These are phyloP conservation scores for Drosophila mercatorum DNA, from an alignment of 2,888 invertebrate genomes.

Conservation along the genomic window DNA sequence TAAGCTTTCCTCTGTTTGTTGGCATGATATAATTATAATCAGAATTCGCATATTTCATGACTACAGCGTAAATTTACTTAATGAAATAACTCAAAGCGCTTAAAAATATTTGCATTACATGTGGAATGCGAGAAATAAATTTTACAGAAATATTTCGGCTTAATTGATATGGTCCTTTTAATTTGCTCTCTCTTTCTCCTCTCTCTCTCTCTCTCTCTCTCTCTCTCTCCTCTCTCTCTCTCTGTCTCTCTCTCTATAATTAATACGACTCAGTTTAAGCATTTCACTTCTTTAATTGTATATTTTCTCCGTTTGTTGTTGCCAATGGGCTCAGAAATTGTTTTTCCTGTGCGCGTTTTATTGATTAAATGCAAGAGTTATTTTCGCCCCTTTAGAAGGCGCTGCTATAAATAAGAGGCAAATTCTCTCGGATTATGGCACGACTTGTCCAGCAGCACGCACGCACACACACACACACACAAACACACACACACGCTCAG, in stretches of 20 bases:
- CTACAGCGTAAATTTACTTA: neutral
- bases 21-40: neutral
- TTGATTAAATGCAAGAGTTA: slow-evolving; percentile 53
- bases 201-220: neutral
- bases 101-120: neutral
- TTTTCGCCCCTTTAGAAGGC: slow-evolving; percentile 43
- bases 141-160: neutral
- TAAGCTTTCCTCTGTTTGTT: neutral
- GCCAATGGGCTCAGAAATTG: slow-evolving; percentile 7
- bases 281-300: slow-evolving; percentile 6
- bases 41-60: neutral
- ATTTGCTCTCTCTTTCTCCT: neutral
- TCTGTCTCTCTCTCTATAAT: neutral
- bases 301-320: slow-evolving; percentile 5
- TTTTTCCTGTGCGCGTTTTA: slow-evolving; percentile 28
- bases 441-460: slow-evolving; percentile 33
- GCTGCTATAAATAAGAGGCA: slow-evolving; percentile 50
- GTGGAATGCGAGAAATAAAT: slow-evolving; percentile 2
- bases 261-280: slow-evolving; percentile 18
- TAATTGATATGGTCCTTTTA: neutral
- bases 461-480: slow-evolving; percentile 11
- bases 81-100: neutral
- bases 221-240: neutral
- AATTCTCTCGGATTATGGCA: slow-evolving; percentile 46
- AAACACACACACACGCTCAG: slow-evolving; percentile 8